Evolutionary conservation across 2,113 vertebrate genomes (phyloP).

Genomic region (Upupa epops): DNA sequence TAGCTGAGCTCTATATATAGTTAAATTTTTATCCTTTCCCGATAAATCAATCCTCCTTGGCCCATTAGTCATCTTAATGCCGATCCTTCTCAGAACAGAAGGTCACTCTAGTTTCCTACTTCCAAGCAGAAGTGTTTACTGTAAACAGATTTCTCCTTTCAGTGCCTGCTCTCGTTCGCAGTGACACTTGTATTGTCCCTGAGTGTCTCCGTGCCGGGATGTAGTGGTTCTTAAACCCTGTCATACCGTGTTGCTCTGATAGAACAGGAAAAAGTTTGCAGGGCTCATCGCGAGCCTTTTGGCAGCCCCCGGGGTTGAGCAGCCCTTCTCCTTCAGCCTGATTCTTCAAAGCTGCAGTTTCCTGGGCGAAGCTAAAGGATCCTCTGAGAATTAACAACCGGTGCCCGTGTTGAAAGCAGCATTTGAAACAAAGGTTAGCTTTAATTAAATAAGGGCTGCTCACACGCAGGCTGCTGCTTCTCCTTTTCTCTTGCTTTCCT

Average conservation of each 20-base stretch:
- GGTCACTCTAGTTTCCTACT: constrained; percentile 49
- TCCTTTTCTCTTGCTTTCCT: not conserved
- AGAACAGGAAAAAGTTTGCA: constrained; percentile 11
- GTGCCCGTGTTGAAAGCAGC: not conserved
- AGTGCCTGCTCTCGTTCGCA: constrained; percentile 26
- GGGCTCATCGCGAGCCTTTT: constrained; percentile 40
- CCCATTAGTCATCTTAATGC: constrained; percentile 51
- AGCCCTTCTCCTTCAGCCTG: not conserved
- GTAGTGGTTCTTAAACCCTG: constrained; percentile 65
- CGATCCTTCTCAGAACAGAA: constrained; percentile 48
- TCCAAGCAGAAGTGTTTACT: constrained; percentile 65
- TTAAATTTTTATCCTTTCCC: constrained; percentile 45
- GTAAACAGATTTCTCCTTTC: constrained; percentile 61
- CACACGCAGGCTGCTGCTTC: not conserved
- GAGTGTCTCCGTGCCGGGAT: constrained; percentile 34
- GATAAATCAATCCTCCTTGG: constrained; percentile 57
- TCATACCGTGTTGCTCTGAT: constrained; percentile 25
- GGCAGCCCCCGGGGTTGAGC: not conserved
- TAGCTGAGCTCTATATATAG: constrained; percentile 27
- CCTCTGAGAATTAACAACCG: constrained; percentile 11
- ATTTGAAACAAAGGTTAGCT: constrained; percentile 29
- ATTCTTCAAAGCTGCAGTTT: constrained; percentile 16
- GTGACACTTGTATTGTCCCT: constrained; percentile 57
- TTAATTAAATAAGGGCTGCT: constrained; percentile 22
- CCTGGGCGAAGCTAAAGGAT: not conserved